Percentiles rank a stretch among this genome's conserved stretches.
Evolutionary conservation across 2,888 invertebrate species (phyloP).

Genomic region (Eupithecia dodoneata): DNA sequence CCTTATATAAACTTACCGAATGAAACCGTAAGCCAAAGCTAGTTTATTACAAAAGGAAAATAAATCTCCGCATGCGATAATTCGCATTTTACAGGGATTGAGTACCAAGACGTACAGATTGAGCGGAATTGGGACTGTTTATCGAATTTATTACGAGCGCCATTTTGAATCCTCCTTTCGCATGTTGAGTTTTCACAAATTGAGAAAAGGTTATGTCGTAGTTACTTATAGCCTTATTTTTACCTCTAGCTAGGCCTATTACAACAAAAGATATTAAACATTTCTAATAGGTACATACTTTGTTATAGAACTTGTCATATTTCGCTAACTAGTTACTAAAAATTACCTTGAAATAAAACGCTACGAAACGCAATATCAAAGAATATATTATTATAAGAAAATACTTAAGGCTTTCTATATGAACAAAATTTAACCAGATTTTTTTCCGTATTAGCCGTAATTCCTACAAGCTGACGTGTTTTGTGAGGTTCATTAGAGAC

Average conservation of each 20-base stretch:
- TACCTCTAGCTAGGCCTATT: neutral
- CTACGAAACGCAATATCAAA: neutral
- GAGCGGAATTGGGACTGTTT: neutral
- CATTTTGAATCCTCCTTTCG: neutral
- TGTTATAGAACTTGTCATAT: neutral
- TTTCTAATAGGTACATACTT: too few species aligned
- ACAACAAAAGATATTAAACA: too few species aligned
- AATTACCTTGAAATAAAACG: neutral
- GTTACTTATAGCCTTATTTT: neutral
- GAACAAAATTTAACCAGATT: too few species aligned
- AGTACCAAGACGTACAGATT: neutral
- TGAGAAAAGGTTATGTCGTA: neutral
- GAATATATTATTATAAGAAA: neutral
- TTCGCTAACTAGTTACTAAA: neutral
- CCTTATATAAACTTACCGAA: too few species aligned
- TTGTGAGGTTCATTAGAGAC: too few species aligned
- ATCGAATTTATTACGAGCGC: slow-evolving; percentile 2
- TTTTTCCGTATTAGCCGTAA: too few species aligned
- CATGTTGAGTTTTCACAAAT: neutral
- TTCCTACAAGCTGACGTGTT: too few species aligned
- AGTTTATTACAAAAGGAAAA: neutral
- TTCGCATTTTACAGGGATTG: slow-evolving; percentile 6
- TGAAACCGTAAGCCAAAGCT: too few species aligned
- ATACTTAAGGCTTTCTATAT: neutral
- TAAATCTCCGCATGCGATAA: neutral